phyloP scores from a whole-genome alignment of 2,113 vertebrate species.

The Neopipo cinnamomea region DNA sequence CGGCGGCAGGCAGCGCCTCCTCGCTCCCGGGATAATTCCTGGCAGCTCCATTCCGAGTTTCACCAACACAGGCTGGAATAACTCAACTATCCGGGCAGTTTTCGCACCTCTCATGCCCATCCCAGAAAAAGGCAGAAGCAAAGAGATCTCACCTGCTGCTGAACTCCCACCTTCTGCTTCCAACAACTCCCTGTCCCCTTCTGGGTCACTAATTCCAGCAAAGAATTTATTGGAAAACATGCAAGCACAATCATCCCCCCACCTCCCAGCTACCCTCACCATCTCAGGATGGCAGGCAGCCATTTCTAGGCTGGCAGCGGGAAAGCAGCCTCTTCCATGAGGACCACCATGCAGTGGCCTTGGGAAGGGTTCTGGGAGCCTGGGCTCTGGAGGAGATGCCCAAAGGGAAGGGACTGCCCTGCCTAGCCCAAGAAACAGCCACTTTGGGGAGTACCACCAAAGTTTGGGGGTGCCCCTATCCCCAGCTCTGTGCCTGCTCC shows the following conservation, averaged over 20 bases:
- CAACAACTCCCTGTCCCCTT: background rate
- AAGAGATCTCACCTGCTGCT: background rate
- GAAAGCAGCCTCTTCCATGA: background rate
- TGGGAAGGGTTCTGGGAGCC: background rate
- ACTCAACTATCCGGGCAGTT: background rate
- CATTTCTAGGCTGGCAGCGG: background rate
- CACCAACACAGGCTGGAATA: accelerated
- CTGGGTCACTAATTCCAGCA: background rate
- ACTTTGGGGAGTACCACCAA: background rate
- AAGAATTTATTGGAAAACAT: background rate
- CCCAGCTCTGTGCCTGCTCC: background rate
- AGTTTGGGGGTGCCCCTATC: too few species aligned
- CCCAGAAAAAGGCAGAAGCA: background rate
- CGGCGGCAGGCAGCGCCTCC: background rate
- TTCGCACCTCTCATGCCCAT: background rate
- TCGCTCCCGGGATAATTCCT: accelerated
- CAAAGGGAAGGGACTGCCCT: background rate
- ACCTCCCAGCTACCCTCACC: background rate
- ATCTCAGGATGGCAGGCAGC: background rate
- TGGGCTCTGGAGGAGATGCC: background rate
- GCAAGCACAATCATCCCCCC: background rate
- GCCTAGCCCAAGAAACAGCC: background rate
- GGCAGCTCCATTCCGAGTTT: background rate
- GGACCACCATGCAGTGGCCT: too few species aligned
- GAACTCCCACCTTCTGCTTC: background rate